phyloP scores from a whole-genome alignment of 2,797 vertebrate genomes.

The Myiothlypis coronata region DNA sequence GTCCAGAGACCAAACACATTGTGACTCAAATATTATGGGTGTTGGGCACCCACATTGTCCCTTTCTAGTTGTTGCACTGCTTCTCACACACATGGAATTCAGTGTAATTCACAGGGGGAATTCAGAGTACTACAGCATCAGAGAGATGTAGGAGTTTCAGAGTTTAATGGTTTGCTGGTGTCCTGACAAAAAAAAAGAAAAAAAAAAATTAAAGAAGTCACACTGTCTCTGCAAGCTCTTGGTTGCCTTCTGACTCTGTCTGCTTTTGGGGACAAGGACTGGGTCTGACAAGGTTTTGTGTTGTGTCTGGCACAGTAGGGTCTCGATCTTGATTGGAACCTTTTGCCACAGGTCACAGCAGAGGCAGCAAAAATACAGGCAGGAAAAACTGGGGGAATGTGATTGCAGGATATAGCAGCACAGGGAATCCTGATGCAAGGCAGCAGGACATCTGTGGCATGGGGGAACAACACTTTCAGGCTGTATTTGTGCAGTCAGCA shows the following conservation, averaged over 20 bases:
- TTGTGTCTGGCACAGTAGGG: neutral
- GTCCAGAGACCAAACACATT: neutral
- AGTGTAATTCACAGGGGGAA: neutral
- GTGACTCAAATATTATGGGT: neutral
- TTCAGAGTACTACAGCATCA: neutral
- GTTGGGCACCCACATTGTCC: neutral
- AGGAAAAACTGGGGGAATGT: neutral
- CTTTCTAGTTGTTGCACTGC: neutral
- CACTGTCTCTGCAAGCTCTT: neutral
- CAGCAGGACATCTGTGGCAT: neutral
- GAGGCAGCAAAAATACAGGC: neutral
- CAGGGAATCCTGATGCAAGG: neutral
- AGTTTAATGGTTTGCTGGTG: neutral
- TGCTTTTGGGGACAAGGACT: neutral
- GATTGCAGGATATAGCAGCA: neutral
- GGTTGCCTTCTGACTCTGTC: neutral
- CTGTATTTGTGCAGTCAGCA: neutral
- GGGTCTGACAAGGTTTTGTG: neutral
- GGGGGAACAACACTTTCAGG: neutral
- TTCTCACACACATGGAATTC: neutral
- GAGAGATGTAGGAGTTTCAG: neutral
- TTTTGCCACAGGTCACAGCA: neutral
- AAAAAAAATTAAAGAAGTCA: neutral
- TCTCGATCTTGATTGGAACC: neutral
- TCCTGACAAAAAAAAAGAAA: neutral